These are phyloP conservation scores for Hapalemur alaotrensis DNA, from an alignment of 2,797 vertebrate species.

Conservation along the genomic window DNA sequence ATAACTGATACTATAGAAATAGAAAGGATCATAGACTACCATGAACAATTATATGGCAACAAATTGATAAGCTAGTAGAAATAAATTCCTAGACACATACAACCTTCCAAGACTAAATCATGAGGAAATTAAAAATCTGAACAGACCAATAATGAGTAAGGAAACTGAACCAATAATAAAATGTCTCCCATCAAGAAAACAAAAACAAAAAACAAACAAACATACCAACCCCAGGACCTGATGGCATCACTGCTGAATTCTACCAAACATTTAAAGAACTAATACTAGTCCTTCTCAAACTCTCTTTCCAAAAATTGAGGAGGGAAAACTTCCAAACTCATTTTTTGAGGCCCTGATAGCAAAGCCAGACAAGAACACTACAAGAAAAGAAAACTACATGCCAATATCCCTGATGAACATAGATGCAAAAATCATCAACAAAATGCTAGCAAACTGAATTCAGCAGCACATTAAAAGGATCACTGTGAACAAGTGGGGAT, in stretches of 20 bases:
- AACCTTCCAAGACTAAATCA: background rate
- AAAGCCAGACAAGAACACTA: background rate
- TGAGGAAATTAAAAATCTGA: background rate
- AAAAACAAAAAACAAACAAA: background rate
- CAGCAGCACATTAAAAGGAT: background rate
- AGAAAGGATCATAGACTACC: background rate
- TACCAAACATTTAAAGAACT: background rate
- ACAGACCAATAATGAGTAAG: background rate
- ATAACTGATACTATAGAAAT: background rate
- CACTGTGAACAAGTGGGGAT: background rate
- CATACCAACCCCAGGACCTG: background rate
- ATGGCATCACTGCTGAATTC: background rate
- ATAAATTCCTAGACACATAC: background rate
- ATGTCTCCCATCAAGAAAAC: background rate
- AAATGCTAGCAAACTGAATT: background rate
- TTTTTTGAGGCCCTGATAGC: background rate
- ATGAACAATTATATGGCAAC: background rate
- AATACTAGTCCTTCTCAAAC: background rate
- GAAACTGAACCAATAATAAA: background rate
- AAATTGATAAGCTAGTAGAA: background rate
- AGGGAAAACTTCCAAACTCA: background rate
- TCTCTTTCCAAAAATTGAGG: background rate
- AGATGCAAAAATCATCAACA: background rate
- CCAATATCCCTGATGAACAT: background rate
- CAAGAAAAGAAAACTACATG: background rate